Percentiles rank a stretch among this genome's conserved stretches.
Evolutionary conservation across 1,140 invertebrate species (phyloP).

Genomic region (Amyelois transitella): DNA sequence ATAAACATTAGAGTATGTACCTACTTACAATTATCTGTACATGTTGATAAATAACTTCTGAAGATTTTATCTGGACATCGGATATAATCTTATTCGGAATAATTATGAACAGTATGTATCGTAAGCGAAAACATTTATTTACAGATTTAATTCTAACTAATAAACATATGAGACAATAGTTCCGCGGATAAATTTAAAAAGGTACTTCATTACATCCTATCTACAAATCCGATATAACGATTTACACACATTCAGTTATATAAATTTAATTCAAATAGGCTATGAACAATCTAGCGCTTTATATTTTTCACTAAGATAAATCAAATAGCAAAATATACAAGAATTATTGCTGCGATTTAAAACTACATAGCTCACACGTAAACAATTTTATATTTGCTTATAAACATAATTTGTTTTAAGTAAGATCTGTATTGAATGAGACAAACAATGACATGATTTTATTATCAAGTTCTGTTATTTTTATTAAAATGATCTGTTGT

Average conservation of each 20-base stretch:
- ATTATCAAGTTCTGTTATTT: too few species aligned
- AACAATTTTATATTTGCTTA: too few species aligned
- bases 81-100: slow-evolving; percentile 25
- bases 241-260: slow-evolving; percentile 1
- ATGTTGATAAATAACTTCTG: slow-evolving; percentile 61
- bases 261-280: background rate
- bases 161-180: slow-evolving; percentile 14
- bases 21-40: slow-evolving; percentile 68
- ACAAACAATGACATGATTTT: too few species aligned
- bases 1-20: slow-evolving; percentile 54
- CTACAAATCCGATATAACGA: slow-evolving; percentile 17
- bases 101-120: slow-evolving; percentile 16
- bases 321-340: background rate
- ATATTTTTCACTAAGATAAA: background rate
- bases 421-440: too few species aligned
- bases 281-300: slow-evolving; percentile 2
- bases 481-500: too few species aligned
- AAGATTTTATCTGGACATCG: slow-evolving; percentile 42
- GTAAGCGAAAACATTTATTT: slow-evolving; percentile 43
- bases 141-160: slow-evolving; percentile 22
- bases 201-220: slow-evolving; percentile 20
- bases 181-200: slow-evolving; percentile 31
- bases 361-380: background rate
- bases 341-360: background rate
- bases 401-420: too few species aligned